Evolutionary conservation across 2,797 vertebrate species (phyloP), one percentile per base, ranked within the genome.

Genomic region (Dipus sagitta): DNA sequence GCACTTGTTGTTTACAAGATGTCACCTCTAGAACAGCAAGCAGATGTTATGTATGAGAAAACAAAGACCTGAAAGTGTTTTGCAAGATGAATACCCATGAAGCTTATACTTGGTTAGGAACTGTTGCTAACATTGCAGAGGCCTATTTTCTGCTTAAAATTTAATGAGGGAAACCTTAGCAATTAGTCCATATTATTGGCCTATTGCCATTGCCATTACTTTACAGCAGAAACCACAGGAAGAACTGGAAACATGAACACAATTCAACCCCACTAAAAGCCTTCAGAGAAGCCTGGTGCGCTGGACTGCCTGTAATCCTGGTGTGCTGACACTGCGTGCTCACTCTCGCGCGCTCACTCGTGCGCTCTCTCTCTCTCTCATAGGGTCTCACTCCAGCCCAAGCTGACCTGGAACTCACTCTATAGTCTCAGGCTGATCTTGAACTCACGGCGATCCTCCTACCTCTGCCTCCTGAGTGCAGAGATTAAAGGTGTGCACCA

Each of bases 21-120:
- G 23, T 34, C 58, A 77, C 78, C 47, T 87, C 47, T 78, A 42
- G 47, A 67, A n/a, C 24, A 9, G 52, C 17, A 79, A 79, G 81
- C 76, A 91, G 60, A 71, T 17, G 11, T 32, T 79, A 21, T 8
- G 4, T 72, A 76, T 9, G 34, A 78, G 54, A 79, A 91, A 88
- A 90, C 83, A 85, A 93, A 95, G 30, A 93, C 13, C 38, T 77
- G 64, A 47, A 85, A 90, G 23, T 68, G 6, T 64, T 91, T 93
- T 92, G 75, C 68, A 71, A 79, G 21, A 72, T 84, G 32, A 94
- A 90, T 71, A 54, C 7, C 32, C 42, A 83, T 26, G 11, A 54
- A 76, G 28, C n/a, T 68, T 58, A 77, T 2, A 4, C 17, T 92
- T n/a, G n/a, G 28, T 79, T 92, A 92, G 76, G 80, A 95, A 93